Percentiles rank a stretch among this genome's conserved stretches.
phyloP scores from a whole-genome alignment of 2,113 vertebrate genomes.

The Mirza zaza region DNA sequence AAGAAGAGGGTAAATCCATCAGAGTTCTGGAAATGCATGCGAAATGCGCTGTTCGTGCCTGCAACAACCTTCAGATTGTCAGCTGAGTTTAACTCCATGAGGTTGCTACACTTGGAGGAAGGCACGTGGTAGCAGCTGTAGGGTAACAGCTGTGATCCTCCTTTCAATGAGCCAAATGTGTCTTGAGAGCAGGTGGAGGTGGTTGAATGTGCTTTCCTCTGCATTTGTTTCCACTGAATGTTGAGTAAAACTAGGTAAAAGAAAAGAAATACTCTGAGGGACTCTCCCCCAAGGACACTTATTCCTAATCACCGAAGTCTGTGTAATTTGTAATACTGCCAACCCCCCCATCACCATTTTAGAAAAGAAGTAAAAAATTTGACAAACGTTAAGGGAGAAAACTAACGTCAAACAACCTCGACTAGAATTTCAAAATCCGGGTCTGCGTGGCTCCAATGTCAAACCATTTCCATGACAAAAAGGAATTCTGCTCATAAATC shows the following conservation, averaged over 20 bases:
- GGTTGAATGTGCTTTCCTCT: background rate
- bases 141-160: background rate
- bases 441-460: background rate
- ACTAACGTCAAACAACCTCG: background rate
- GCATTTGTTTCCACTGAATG: background rate
- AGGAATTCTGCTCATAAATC: background rate
- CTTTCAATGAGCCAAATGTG: background rate
- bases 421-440: background rate
- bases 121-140: accelerated
- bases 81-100: background rate
- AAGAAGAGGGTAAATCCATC: accelerated
- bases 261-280: too few species aligned
- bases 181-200: background rate
- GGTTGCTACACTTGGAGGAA: accelerated
- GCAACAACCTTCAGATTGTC: accelerated
- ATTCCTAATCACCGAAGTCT: background rate
- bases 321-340: background rate
- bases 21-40: background rate
- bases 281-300: background rate
- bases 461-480: background rate
- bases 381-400: background rate
- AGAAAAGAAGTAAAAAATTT: background rate
- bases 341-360: accelerated
- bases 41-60: accelerated
- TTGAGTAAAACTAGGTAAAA: background rate